phyloP scores from a whole-genome alignment of 2,888 invertebrate species.

The Eilema griseolum region DNA sequence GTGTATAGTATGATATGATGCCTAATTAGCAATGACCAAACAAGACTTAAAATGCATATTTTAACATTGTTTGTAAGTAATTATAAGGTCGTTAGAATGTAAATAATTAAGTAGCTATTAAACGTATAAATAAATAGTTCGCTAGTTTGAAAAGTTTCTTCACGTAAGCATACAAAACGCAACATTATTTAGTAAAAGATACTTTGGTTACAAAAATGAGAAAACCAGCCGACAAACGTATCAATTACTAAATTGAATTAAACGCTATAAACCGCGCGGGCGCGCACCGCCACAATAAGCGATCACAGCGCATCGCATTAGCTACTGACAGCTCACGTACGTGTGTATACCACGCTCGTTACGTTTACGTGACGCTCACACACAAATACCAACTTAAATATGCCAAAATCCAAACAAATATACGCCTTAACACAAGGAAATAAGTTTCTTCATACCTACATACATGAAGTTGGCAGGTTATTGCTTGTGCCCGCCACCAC shows the following conservation, averaged over 20 bases:
- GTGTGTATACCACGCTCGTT: slow-evolving; percentile 83
- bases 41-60: not conserved
- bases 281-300: slow-evolving; percentile 81
- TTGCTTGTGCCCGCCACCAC: slow-evolving; percentile 78
- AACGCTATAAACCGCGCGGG: slow-evolving; percentile 82
- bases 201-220: slow-evolving; percentile 55
- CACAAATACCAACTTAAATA: slow-evolving; percentile 69
- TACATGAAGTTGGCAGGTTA: slow-evolving; percentile 67
- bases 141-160: not conserved
- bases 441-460: slow-evolving; percentile 61
- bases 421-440: slow-evolving; percentile 57
- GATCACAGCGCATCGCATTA: slow-evolving; percentile 85
- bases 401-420: slow-evolving; percentile 60
- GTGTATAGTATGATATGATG: not conserved
- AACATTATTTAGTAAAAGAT: not conserved
- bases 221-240: slow-evolving; percentile 80
- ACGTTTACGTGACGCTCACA: slow-evolving; percentile 84
- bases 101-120: not conserved
- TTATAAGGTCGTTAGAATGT: not conserved
- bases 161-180: not conserved
- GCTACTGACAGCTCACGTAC: slow-evolving; percentile 84
- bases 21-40: not conserved
- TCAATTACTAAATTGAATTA: slow-evolving; percentile 87
- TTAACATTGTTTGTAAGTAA: not conserved
- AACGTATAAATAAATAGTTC: slow-evolving; percentile 10